Percentiles rank a stretch among this genome's conserved stretches.
These are phyloP conservation scores for Marmota flaviventris DNA, from an alignment of 2,113 vertebrate genomes.

Conservation along the genomic window DNA sequence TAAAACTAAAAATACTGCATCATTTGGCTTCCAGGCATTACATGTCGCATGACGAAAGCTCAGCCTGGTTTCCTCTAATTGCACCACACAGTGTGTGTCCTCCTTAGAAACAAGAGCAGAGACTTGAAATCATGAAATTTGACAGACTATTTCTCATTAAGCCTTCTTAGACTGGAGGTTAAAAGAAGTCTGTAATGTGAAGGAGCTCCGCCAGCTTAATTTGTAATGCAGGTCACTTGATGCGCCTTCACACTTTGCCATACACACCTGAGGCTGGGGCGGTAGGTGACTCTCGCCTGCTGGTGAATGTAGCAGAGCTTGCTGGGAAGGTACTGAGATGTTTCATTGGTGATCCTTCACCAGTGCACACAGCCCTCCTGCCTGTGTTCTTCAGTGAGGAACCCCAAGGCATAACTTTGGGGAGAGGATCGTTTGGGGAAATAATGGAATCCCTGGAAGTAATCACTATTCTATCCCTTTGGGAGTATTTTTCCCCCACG, in stretches of 20 bases:
- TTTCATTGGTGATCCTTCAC: not conserved
- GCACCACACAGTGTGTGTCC: constrained; percentile 60
- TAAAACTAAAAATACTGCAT: constrained; percentile 81
- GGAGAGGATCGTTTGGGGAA: not conserved
- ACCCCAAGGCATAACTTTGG: not conserved
- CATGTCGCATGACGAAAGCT: constrained; percentile 67
- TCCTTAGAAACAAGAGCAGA: constrained; percentile 36
- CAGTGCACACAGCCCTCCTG: not conserved
- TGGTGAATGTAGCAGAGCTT: not conserved
- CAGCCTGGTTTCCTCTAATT: constrained; percentile 66
- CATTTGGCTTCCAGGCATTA: constrained; percentile 69
- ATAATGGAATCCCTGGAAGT: not conserved
- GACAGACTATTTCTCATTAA: constrained; percentile 53
- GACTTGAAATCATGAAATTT: constrained; percentile 8
- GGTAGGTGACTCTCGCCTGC: not conserved
- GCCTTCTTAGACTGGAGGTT: constrained; percentile 38
- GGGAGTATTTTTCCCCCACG: not conserved
- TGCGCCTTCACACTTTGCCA: not conserved
- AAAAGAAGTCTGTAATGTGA: not conserved
- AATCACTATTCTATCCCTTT: not conserved
- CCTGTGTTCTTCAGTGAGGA: not conserved
- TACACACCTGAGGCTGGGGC: not conserved
- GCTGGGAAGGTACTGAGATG: not conserved
- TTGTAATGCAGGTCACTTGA: not conserved
- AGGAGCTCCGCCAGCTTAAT: not conserved